Percentiles rank a stretch among this genome's conserved stretches.
phyloP scores from a whole-genome alignment of 2,888 invertebrate genomes.

The Ochlodes sylvanus region DNA sequence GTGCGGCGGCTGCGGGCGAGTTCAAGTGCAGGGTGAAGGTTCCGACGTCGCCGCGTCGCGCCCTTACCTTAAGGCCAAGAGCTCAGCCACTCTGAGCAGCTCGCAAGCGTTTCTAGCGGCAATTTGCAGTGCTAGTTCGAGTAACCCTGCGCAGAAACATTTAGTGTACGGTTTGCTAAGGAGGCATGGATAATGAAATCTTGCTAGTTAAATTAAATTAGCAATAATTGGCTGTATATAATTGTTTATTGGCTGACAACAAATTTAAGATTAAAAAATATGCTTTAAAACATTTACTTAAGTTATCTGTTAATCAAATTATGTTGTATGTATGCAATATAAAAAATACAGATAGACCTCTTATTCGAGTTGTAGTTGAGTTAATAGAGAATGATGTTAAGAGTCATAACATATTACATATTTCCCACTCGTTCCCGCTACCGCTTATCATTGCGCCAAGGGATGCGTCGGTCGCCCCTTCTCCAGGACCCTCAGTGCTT shows the following conservation, averaged over 20 bases:
- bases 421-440: background rate
- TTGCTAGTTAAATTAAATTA: background rate
- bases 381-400: no score
- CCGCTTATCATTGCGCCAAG: constrained; percentile 10
- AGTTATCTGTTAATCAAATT: no score
- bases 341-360: no score
- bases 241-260: no score
- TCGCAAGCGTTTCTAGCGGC: constrained; percentile 8
- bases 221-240: no score
- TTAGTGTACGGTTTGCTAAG: background rate
- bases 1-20: constrained; percentile 59
- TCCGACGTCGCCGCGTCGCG: constrained; percentile 56
- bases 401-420: background rate
- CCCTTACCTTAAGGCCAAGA: constrained; percentile 42
- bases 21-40: constrained; percentile 84
- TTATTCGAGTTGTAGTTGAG: no score
- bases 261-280: no score
- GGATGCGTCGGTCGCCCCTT: constrained; percentile 21
- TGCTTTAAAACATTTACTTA: no score
- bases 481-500: constrained; percentile 39
- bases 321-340: no score
- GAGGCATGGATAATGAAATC: background rate
- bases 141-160: no score
- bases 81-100: background rate
- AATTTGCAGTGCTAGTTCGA: background rate